phyloP scores from a whole-genome alignment of 2,113 vertebrate genomes.

The Camelus dromedarius region DNA sequence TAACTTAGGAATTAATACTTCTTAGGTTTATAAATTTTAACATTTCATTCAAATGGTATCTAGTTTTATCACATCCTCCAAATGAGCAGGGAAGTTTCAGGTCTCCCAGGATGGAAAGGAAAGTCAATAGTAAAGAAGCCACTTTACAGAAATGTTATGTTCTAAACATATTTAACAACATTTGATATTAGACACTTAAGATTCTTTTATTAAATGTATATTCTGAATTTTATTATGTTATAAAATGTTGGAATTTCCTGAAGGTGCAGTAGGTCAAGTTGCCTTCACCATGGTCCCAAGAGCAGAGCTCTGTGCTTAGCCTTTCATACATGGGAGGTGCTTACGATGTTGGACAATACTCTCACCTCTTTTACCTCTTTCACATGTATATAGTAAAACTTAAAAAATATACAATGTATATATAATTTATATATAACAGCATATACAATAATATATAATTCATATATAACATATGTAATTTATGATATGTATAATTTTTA shows the following conservation, averaged over 20 bases:
- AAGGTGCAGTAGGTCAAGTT: not conserved
- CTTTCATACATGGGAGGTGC: not conserved
- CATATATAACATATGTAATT: not conserved
- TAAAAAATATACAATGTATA: not conserved
- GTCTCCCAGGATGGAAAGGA: not conserved
- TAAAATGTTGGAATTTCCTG: not conserved
- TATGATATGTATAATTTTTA: not conserved
- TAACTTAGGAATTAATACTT: not conserved
- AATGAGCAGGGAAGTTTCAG: not conserved
- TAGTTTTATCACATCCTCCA: not conserved
- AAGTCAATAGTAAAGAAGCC: not conserved
- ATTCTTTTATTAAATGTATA: not conserved
- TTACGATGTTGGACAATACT: not conserved
- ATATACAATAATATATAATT: not conserved
- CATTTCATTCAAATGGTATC: not conserved
- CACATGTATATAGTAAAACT: no score
- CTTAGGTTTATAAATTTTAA: not conserved
- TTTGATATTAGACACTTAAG: slow-evolving; percentile 30
- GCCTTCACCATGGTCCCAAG: not conserved
- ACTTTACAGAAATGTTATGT: not conserved
- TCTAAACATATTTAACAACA: not conserved
- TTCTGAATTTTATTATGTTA: not conserved
- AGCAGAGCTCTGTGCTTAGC: not conserved
- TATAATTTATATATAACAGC: not conserved
- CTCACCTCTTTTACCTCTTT: not conserved